Conservation (phyloP, 1,140 invertebrate species). For the Drosophila kikkawai region DNA sequence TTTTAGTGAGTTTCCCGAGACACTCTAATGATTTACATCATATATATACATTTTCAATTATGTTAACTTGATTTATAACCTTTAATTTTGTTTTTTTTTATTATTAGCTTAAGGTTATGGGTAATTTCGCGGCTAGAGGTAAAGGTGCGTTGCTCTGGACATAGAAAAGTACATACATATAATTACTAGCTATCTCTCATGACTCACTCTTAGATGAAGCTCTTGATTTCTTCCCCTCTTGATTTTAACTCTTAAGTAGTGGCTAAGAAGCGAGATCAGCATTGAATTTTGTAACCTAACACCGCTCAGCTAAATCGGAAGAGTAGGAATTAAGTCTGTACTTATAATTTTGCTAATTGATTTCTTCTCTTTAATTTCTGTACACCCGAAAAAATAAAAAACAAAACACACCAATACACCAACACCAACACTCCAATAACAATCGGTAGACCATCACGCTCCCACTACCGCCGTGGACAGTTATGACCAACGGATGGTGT, state of each 20-base stretch:
- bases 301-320: constrained; percentile 37
- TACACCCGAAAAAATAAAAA: constrained; percentile 57
- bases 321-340: constrained; percentile 56
- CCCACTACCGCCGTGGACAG: constrained; percentile 82
- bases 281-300: constrained; percentile 28
- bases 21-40: constrained; percentile 10
- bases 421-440: constrained; percentile 29
- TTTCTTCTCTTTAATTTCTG: constrained; percentile 82
- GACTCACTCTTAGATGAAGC: constrained; percentile 39
- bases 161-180: constrained; percentile 36
- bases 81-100: constrained; percentile 58
- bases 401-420: constrained; percentile 30
- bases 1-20: background rate
- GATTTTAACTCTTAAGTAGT: constrained; percentile 33
- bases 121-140: constrained; percentile 79
- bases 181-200: constrained; percentile 34
- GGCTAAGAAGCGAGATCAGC: constrained; percentile 30
- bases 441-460: constrained; percentile 81
- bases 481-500: constrained; percentile 82
- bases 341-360: constrained; percentile 79
- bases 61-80: constrained; percentile 51
- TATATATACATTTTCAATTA: constrained; percentile 31
- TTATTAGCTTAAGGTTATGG: constrained; percentile 81
- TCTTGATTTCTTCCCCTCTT: constrained; percentile 14
- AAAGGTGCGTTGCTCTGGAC: constrained; percentile 69